Percentiles rank a stretch among this genome's conserved stretches.
Evolutionary conservation across 2,113 vertebrate genomes (phyloP).

Genomic region (Lagopus muta): DNA sequence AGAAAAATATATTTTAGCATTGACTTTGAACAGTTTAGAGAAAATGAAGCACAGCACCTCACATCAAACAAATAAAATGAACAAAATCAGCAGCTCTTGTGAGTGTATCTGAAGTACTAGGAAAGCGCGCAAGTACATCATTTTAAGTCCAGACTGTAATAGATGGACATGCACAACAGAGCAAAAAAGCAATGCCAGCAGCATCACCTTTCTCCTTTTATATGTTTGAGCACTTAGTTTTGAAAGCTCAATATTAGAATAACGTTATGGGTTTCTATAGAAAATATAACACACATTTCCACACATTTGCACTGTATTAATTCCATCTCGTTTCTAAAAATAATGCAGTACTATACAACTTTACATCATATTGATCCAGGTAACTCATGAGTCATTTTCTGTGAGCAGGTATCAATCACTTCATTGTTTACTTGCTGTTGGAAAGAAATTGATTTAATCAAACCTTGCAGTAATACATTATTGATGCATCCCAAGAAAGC

Average conservation of each 20-base stretch:
- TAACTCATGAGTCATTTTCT: slow-evolving; percentile 59
- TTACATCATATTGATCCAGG: slow-evolving; percentile 66
- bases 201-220: not conserved
- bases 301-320: not conserved
- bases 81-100: not conserved
- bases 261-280: not conserved
- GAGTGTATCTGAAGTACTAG: not conserved
- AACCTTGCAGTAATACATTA: slow-evolving; percentile 72
- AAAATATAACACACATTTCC: not conserved
- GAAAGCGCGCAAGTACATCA: not conserved
- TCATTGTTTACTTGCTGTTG: slow-evolving; percentile 75
- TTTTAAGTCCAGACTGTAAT: not conserved
- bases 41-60: not conserved
- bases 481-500: slow-evolving; percentile 67
- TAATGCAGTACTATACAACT: slow-evolving; percentile 50
- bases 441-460: slow-evolving; percentile 75
- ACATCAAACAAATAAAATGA: not conserved
- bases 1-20: not conserved
- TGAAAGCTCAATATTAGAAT: not conserved
- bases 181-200: not conserved
- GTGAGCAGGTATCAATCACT: slow-evolving; percentile 75
- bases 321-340: slow-evolving; percentile 49
- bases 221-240: not conserved
- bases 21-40: not conserved
- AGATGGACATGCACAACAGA: not conserved